Base-by-base conservation (phyloP, 2,113 vertebrate species). In the Origma solitaria region DNA sequence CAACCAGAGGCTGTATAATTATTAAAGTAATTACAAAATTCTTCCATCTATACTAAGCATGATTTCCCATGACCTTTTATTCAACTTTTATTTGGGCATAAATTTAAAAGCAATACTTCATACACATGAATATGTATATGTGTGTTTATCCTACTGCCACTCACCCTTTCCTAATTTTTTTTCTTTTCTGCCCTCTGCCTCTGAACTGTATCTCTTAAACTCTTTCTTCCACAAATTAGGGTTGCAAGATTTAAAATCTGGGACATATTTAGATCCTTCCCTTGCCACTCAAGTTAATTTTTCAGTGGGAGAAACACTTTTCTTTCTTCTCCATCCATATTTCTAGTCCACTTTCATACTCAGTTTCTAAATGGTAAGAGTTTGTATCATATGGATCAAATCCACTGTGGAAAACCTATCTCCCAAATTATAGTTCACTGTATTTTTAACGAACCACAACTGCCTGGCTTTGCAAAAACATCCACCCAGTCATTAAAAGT, bases 401-500 rank as follows among this genome's bases (percentile, higher is more conserved):
- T 40, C 93, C 72, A 96, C 50, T 56, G 84, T 61, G 64, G 93
- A 95, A 97, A 97, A 92, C 22, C 18, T 35, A 62, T 42, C 80
- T 69, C 90, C 62, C 64, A 97, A 97, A 97, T 97, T 97, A 97
- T 2, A 97, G 95, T 56, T 92, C 53, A 58, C 54, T 60, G 62
- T 96, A 95, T 97, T 97, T 97, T 96, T 72, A 70, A 44, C 42
- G 86, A 90, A 97, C 91, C 96, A 71, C 90, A 96, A 82, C 69
- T 64, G 87, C 27, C 73, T 92, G 65, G 87, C 71, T 87, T 88
- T 86, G 65, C 66, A 87, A 85, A 96, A 97, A 82, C 70, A 65
- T 65, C 90, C 87, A 97, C 95, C 96, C 91, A 93, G 94, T 93
- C 94, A 97, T 97, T 98, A 96, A 30, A 95, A 51, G 58, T 40